Evolutionary conservation across 2,888 invertebrate genomes (phyloP).

Genomic region (Mylabris sibirica): DNA sequence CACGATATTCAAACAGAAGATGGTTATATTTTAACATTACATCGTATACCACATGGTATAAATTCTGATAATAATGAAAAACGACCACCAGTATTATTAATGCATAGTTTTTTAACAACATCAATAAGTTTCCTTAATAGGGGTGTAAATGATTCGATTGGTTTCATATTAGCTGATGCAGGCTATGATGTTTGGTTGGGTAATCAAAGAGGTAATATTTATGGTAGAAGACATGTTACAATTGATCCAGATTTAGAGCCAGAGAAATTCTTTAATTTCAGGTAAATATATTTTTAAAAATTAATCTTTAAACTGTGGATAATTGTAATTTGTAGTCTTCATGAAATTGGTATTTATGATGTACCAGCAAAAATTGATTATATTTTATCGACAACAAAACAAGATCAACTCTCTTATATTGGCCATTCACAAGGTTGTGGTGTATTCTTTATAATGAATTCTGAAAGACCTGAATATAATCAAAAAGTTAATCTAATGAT

Average conservation of each 20-base stretch:
- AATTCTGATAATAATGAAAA: slow-evolving; percentile 5
- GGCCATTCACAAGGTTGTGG: slow-evolving; percentile 84
- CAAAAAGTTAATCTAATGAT: slow-evolving; percentile 69
- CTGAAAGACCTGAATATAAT: slow-evolving; percentile 71
- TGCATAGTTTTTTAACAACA: slow-evolving; percentile 38
- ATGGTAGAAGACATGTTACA: slow-evolving; percentile 60
- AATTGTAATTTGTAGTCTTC: slow-evolving; percentile 80
- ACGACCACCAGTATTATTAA: slow-evolving; percentile 31
- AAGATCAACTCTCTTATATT: slow-evolving; percentile 72
- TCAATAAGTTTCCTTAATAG: slow-evolving; percentile 38
- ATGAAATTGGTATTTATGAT: slow-evolving; percentile 81
- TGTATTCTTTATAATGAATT: slow-evolving; percentile 71
- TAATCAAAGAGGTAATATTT: slow-evolving; percentile 67
- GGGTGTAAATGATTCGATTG: slow-evolving; percentile 36
- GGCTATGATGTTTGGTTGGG: slow-evolving; percentile 44
- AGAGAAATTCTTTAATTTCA: slow-evolving; percentile 27
- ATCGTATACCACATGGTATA: slow-evolving; percentile 38
- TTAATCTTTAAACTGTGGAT: too few species aligned
- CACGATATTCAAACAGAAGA: slow-evolving; percentile 6
- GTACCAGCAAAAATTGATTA: slow-evolving; percentile 82
- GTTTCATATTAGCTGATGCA: slow-evolving; percentile 36
- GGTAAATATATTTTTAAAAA: not conserved
- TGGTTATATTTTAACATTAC: slow-evolving; percentile 28
- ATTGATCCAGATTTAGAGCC: slow-evolving; percentile 36
- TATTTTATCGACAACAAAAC: slow-evolving; percentile 66